Evolutionary conservation across 2,797 vertebrate genomes (phyloP).

Genomic region (Darevskia mixta): DNA sequence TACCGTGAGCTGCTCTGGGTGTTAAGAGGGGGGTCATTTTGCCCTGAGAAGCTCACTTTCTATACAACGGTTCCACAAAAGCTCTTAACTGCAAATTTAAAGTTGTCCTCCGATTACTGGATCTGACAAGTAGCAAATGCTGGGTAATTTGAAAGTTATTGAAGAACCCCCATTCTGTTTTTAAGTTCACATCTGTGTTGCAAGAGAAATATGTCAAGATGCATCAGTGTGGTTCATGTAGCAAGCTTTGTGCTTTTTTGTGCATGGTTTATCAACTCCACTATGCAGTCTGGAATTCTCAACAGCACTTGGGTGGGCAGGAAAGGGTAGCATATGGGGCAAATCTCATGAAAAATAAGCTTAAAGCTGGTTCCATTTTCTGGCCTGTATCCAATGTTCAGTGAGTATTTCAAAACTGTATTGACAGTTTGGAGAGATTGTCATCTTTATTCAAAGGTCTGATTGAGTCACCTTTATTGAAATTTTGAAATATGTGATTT

Average conservation of each 20-base stretch:
- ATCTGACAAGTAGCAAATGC: neutral
- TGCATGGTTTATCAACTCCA: neutral
- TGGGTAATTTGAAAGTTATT: neutral
- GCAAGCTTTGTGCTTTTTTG: neutral
- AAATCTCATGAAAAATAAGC: neutral
- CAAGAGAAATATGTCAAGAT: neutral
- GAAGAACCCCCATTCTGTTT: neutral
- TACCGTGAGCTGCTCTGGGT: neutral
- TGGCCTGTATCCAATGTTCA: neutral
- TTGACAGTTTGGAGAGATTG: neutral
- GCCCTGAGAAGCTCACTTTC: neutral
- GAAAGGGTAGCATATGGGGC: neutral
- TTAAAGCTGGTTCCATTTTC: neutral
- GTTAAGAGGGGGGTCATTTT: neutral
- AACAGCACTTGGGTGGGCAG: neutral
- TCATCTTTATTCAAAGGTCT: neutral
- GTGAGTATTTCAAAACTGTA: neutral
- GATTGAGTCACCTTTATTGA: neutral
- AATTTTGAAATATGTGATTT: neutral
- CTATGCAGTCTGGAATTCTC: neutral
- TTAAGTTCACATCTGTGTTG: constrained; percentile 1
- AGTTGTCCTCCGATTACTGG: neutral
- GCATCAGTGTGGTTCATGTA: neutral
- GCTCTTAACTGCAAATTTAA: neutral
- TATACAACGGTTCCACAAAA: neutral